Conservation (phyloP, 2,113 vertebrate genomes). For the Seriola rivoliana region DNA sequence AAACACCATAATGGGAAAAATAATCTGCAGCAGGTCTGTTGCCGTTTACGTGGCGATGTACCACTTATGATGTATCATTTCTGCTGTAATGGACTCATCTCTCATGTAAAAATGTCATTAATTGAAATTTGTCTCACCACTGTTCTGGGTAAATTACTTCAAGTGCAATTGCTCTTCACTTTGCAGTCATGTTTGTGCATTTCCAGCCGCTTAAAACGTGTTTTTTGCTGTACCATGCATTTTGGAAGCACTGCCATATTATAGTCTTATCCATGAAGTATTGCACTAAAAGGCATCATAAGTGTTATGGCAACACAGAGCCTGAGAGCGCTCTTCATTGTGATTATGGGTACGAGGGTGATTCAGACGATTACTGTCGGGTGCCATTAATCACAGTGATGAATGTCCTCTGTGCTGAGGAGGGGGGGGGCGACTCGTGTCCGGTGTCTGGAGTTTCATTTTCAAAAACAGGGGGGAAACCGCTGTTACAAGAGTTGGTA, state of each 20-base stretch:
- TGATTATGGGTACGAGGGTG: conserved; percentile 26
- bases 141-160: not conserved
- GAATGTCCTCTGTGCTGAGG: not conserved
- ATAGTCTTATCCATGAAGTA: not conserved
- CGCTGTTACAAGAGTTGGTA: not conserved
- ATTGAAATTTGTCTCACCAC: not conserved
- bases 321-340: conserved; percentile 10
- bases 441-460: not conserved
- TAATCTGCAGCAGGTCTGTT: not conserved
- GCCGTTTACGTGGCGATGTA: not conserved
- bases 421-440: not conserved
- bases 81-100: not conserved
- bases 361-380: conserved; percentile 30
- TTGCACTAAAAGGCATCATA: conserved; percentile 13
- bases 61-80: not conserved
- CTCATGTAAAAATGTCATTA: not conserved
- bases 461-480: not conserved
- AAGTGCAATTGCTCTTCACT: conserved; percentile 12
- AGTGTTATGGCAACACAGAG: conserved; percentile 22
- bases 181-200: not conserved
- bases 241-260: not conserved
- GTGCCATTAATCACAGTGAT: conserved; percentile 47
- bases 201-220: conserved; percentile 10
- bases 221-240: not conserved
- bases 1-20: not conserved